Percentiles rank a stretch among this genome's conserved stretches.
phyloP scores from a whole-genome alignment of 2,888 invertebrate species.

The Pyralis farinalis region DNA sequence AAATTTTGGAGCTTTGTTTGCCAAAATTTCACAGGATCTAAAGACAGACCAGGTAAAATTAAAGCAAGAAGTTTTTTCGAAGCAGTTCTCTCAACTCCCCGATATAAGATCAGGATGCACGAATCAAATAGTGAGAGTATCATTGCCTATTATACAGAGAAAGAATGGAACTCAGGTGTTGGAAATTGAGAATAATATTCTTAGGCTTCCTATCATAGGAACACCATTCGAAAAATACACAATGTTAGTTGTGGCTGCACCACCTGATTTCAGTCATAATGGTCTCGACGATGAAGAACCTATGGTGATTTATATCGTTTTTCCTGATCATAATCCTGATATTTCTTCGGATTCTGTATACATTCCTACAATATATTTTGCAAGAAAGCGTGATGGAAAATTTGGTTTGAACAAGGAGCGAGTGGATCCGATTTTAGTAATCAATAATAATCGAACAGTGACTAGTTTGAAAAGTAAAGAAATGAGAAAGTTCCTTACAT shows the following conservation, averaged over 20 bases:
- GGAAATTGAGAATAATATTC: constrained; percentile 26
- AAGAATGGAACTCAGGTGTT: constrained; percentile 4
- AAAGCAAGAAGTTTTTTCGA: constrained; percentile 23
- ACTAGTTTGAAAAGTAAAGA: constrained; percentile 59
- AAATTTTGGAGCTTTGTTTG: constrained; percentile 36
- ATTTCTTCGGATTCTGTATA: constrained; percentile 18
- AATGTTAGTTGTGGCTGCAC: constrained; percentile 60
- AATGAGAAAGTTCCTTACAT: constrained; percentile 49
- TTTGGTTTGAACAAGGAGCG: constrained; percentile 22
- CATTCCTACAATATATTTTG: constrained; percentile 58
- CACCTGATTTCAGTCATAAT: constrained; percentile 42
- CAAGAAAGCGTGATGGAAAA: constrained; percentile 30
- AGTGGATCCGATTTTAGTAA: constrained; percentile 46
- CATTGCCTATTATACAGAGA: constrained; percentile 25
- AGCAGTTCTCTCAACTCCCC: constrained; percentile 25
- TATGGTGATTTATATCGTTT: constrained; percentile 53
- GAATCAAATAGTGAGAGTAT: constrained; percentile 47
- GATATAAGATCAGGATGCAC: constrained; percentile 34
- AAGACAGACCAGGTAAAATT: constrained; percentile 15
- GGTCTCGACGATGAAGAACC: constrained; percentile 27
- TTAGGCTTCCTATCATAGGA: constrained; percentile 51
- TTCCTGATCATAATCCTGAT: constrained; percentile 44
- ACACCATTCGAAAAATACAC: constrained; percentile 51
- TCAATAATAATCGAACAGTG: constrained; percentile 61
- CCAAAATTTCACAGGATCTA: constrained; percentile 44